Percentiles rank a stretch among this genome's conserved stretches.
Conservation (phyloP, 2,797 vertebrate species). For the Remorina albescens region DNA sequence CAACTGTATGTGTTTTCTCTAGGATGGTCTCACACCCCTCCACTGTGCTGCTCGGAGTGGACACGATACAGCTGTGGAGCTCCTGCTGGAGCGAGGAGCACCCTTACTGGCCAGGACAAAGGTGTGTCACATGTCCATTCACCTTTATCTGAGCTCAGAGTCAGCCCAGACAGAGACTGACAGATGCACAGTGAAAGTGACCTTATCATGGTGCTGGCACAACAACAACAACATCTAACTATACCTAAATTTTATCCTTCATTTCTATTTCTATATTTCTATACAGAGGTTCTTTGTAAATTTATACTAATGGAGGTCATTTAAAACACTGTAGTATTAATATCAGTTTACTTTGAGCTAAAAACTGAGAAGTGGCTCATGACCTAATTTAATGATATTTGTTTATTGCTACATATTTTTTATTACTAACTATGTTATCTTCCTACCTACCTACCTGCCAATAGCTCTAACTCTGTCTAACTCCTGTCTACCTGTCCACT, state of each 20-base stretch:
- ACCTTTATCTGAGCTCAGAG: neutral
- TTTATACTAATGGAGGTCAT: neutral
- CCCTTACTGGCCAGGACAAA: slow-evolving; percentile 97
- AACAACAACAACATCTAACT: no score
- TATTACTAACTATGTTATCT: no score
- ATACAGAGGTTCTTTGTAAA: neutral
- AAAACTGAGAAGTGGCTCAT: no score
- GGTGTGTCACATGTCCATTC: slow-evolving; percentile 73
- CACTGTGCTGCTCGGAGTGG: slow-evolving; percentile 98
- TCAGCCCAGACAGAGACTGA: neutral
- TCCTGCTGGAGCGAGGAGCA: slow-evolving; percentile 94
- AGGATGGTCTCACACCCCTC: slow-evolving; percentile 97
- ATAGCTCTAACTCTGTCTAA: no score
- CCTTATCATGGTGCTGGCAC: neutral
- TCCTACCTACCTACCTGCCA: no score
- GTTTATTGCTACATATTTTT: no score
- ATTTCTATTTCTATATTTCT: neutral
- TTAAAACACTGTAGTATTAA: no score
- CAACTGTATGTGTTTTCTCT: slow-evolving; percentile 18
- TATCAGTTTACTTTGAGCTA: no score
- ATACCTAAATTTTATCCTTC: neutral
- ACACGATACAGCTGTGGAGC: slow-evolving; percentile 93
- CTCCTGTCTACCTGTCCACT: no score
- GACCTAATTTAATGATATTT: no score
- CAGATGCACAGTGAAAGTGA: neutral